These are phyloP conservation scores for Triplophysa rosa DNA, from an alignment of 2,113 vertebrate genomes.

Conservation along the genomic window DNA sequence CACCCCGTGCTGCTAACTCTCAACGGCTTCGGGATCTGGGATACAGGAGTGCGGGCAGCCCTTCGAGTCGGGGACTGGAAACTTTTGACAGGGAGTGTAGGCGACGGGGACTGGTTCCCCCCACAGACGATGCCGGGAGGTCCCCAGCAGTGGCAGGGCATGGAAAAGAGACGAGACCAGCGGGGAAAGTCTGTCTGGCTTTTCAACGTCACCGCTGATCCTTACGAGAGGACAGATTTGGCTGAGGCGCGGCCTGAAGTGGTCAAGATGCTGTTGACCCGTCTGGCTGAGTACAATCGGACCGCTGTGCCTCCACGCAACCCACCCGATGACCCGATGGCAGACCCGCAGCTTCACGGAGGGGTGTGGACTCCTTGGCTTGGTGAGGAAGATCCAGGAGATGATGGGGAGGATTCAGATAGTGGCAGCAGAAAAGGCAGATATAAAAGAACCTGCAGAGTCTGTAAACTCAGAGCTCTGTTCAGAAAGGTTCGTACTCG, in stretches of 20 bases:
- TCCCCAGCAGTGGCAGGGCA: slow-evolving; percentile 80
- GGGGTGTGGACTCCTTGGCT: slow-evolving; percentile 92
- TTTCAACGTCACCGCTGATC: slow-evolving; percentile 88
- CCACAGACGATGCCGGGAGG: slow-evolving; percentile 78
- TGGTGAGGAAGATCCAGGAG: slow-evolving; percentile 65
- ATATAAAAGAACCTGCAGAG: slow-evolving; percentile 61
- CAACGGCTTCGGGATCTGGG: slow-evolving; percentile 90
- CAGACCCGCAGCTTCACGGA: slow-evolving; percentile 86
- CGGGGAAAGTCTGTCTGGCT: slow-evolving; percentile 88
- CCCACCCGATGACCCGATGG: slow-evolving; percentile 86
- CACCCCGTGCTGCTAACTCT: slow-evolving; percentile 77
- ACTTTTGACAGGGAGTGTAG: slow-evolving; percentile 87
- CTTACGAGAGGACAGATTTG: slow-evolving; percentile 85
- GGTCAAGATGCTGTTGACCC: slow-evolving; percentile 81
- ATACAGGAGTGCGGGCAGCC: slow-evolving; percentile 88
- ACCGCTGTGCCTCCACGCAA: slow-evolving; percentile 84
- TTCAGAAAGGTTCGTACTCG: slow-evolving; percentile 69
- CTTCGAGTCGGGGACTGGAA: slow-evolving; percentile 90
- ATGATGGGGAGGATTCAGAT: slow-evolving; percentile 57
- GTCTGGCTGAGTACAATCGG: slow-evolving; percentile 85
- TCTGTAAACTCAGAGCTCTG: slow-evolving; percentile 71
- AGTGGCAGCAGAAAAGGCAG: slow-evolving; percentile 58
- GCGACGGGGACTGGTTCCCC: slow-evolving; percentile 88
- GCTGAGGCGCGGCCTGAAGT: slow-evolving; percentile 79
- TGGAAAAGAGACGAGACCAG: slow-evolving; percentile 77